A percentile compares a stretch with the other conserved stretches of the same genome.
Evolutionary conservation across 2,888 invertebrate species (phyloP).

Genomic region (Rhaphigaster nebulosa): DNA sequence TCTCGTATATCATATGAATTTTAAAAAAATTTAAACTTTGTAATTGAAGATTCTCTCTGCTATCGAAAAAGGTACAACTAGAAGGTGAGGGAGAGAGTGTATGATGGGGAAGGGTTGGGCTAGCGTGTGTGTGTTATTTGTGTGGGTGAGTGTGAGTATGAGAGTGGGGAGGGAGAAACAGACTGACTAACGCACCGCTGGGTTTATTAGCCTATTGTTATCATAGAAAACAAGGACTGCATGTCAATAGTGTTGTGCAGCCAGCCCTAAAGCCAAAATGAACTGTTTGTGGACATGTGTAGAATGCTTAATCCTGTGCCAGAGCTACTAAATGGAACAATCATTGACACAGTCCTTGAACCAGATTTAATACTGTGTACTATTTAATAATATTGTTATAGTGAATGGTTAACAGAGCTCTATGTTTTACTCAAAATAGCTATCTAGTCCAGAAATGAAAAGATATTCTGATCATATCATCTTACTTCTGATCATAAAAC

Average conservation of each 20-base stretch:
- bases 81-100: too few species aligned
- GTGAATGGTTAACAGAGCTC: not conserved
- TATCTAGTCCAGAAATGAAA: too few species aligned
- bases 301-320: not conserved
- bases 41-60: too few species aligned
- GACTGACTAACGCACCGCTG: not conserved
- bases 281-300: not conserved
- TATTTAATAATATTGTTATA: not conserved
- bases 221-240: not conserved
- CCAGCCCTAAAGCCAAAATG: not conserved
- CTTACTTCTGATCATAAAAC: too few species aligned
- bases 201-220: conserved; percentile 20
- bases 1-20: too few species aligned
- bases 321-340: not conserved
- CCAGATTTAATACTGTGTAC: not conserved
- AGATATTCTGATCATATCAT: too few species aligned
- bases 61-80: too few species aligned
- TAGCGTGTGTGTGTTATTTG: too few species aligned
- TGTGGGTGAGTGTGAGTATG: not conserved
- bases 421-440: too few species aligned
- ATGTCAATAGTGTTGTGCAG: not conserved
- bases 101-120: too few species aligned
- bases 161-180: not conserved
- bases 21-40: too few species aligned
- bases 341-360: not conserved